Base-by-base conservation (phyloP, 2,113 vertebrate genomes). In the Cynoglossus semilaevis region DNA sequence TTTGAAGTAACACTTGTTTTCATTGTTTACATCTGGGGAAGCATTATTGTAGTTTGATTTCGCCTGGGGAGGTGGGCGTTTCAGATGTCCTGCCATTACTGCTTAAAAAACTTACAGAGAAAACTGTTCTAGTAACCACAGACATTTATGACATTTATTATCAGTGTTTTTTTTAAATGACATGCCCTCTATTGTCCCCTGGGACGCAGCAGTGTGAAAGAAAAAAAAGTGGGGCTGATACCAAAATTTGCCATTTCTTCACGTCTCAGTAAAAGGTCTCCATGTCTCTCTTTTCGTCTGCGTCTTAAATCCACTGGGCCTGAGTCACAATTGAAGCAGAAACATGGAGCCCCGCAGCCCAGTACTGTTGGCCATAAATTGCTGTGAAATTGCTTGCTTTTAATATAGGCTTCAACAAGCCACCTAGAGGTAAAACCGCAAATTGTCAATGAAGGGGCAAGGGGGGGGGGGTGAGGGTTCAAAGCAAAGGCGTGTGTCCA, bases 331-430 rank as follows among this genome's bases (percentile, higher is more conserved):
- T 15, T 16, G 44, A 29, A 43, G 29, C 17, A 46, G 16, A 53
- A 73, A 44, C 66, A 69, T 65, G 59, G 17, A 67, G 50, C 55
- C 51, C 80, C 45, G 60, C 51, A 66, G 66, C 58, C 36, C 58
- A 63, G 59, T 36, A 63, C 54, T 56, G 19, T 18, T 44, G 72
- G 58, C 70, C 53, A 80, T 82, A 83, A 85, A 85, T 79, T 79
- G 62, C 75, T 51, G 53, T 76, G 69, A 85, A 83, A 83, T 76
- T 61, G 79, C 80, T 76, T 67, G 63, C 69, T 83, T 80, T 86
- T 85, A 85, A 87, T 85, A 87, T 85, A 79, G 68, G 50, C 68
- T 72, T 76, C 63, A 85, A 87, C 57, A 74, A 73, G 79, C 77
- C 79, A 79, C 75, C 72, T 43, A 71, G 69, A 60, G 41, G 52